phyloP scores from a whole-genome alignment of 1,140 invertebrate genomes.

The Coptotermes formosanus region DNA sequence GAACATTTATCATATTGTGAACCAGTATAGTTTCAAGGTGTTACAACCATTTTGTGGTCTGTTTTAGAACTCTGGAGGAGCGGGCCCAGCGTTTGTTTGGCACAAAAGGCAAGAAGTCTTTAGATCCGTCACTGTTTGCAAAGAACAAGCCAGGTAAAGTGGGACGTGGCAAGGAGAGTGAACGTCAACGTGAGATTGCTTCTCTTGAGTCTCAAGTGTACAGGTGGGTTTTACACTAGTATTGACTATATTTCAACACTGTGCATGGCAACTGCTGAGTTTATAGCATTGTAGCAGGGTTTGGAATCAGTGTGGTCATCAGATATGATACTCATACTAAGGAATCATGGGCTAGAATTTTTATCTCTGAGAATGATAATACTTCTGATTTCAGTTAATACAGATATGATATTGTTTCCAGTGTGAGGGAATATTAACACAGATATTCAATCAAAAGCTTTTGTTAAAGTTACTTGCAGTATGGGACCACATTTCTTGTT shows the following conservation, averaged over 20 bases:
- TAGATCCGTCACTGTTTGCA: conserved; percentile 88
- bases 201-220: conserved; percentile 87
- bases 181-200: conserved; percentile 79
- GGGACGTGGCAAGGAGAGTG: conserved; percentile 62
- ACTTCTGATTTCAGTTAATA: too few species aligned
- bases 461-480: too few species aligned
- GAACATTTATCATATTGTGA: too few species aligned
- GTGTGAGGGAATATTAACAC: too few species aligned
- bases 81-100: conserved; percentile 92
- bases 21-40: too few species aligned
- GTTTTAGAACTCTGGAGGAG: conserved; percentile 84
- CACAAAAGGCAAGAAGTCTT: conserved; percentile 89
- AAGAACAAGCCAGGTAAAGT: conserved; percentile 72
- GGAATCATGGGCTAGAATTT: background rate
- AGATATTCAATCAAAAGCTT: too few species aligned
- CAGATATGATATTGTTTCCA: too few species aligned
- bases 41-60: background rate
- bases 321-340: background rate
- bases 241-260: background rate
- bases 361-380: background rate
- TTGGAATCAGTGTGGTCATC: background rate
- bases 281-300: background rate
- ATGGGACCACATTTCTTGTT: too few species aligned
- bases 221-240: conserved; percentile 48
- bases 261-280: background rate